phyloP scores from a whole-genome alignment of 1,140 invertebrate species.

The Oncopodura yosiiana region DNA sequence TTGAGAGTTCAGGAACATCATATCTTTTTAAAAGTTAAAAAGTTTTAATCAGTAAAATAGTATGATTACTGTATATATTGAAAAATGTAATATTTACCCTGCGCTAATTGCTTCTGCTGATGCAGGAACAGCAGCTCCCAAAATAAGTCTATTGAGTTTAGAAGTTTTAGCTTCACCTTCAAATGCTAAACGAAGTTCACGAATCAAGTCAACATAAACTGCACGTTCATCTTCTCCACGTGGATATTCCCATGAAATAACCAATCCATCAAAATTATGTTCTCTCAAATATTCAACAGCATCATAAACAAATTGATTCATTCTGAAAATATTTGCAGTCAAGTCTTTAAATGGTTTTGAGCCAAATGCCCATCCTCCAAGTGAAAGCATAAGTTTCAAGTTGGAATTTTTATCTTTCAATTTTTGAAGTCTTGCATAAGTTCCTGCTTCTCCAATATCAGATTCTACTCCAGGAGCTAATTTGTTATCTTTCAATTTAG shows the following conservation, averaged over 20 bases:
- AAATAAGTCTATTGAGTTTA: constrained; percentile 64
- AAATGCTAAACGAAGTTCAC: constrained; percentile 76
- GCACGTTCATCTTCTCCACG: constrained; percentile 72
- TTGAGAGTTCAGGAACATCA: constrained; percentile 85
- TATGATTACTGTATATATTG: neutral
- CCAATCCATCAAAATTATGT: constrained; percentile 87
- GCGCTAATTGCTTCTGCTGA: constrained; percentile 85
- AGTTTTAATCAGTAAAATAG: constrained; percentile 4
- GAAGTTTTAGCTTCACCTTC: constrained; percentile 75
- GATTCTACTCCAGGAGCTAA: constrained; percentile 62
- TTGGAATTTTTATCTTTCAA: constrained; percentile 81
- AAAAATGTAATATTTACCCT: constrained; percentile 46
- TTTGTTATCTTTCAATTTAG: constrained; percentile 72
- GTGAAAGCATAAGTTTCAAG: constrained; percentile 74
- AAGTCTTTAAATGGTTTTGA: constrained; percentile 65
- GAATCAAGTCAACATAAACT: constrained; percentile 67
- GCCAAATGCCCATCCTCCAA: constrained; percentile 71
- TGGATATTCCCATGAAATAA: constrained; percentile 95
- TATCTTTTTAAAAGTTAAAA: constrained; percentile 50
- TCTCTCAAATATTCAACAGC: constrained; percentile 83
- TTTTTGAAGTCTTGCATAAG: constrained; percentile 70
- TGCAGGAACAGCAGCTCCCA: constrained; percentile 83
- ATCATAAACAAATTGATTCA: constrained; percentile 91
- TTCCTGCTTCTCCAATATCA: constrained; percentile 54
- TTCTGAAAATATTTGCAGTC: constrained; percentile 77